These are phyloP conservation scores for Dyspetes luteomarginatus DNA, from an alignment of 2,888 invertebrate genomes.

Conservation along the genomic window DNA sequence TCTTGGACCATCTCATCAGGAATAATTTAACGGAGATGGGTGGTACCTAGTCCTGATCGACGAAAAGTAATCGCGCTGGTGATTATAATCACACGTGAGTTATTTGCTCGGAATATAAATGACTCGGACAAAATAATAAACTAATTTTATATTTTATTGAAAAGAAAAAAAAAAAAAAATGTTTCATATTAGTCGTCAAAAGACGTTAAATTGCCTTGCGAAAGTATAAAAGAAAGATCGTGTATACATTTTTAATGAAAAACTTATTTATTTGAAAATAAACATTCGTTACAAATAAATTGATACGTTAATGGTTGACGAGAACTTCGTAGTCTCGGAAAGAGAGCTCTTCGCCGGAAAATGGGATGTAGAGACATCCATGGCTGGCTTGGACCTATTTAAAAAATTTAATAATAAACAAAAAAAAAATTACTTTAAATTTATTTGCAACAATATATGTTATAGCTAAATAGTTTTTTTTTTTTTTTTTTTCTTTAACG, in stretches of 20 bases:
- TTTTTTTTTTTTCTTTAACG: conserved; percentile 1
- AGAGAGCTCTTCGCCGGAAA: conserved; percentile 87
- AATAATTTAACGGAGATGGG: no score
- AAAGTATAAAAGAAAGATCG: not conserved
- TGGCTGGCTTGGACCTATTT: conserved; percentile 81
- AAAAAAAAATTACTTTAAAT: not conserved
- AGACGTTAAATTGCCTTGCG: not conserved
- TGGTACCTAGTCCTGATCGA: no score
- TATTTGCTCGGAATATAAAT: no score
- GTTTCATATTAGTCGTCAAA: no score
- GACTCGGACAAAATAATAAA: no score
- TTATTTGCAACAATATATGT: no score
- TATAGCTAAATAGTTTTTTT: no score
- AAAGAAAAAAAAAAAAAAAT: no score
- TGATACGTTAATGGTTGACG: conserved; percentile 82
- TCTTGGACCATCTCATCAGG: no score
- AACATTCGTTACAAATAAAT: not conserved
- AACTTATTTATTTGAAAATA: not conserved
- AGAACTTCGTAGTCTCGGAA: conserved; percentile 89
- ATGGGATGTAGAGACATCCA: conserved; percentile 83
- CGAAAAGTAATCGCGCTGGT: no score
- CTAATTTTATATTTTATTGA: no score
- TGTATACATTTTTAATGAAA: not conserved
- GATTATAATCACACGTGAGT: no score
- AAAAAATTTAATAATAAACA: conserved; percentile 27